Conservation (phyloP, 2,797 vertebrate species). For the Sternarchorhynchus goeldii region DNA sequence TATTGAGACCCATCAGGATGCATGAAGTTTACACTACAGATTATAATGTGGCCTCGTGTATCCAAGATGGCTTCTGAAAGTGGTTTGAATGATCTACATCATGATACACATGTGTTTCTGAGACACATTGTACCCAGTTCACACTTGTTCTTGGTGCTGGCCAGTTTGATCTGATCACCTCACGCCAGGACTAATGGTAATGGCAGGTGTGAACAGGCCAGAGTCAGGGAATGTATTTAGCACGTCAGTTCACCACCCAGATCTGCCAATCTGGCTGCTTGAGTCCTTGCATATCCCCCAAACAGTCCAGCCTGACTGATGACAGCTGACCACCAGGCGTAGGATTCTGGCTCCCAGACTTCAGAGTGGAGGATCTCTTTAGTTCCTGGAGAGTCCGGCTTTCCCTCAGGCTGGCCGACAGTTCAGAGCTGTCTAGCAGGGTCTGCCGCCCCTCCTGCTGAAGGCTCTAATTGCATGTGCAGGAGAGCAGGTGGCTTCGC, state of each 20-base stretch:
- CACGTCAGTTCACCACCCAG: background rate
- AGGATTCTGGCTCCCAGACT: background rate
- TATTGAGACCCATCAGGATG: no score
- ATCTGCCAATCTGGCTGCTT: background rate
- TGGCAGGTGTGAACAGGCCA: no score
- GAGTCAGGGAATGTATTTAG: no score
- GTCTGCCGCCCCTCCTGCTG: conserved; percentile 20
- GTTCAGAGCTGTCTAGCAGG: background rate
- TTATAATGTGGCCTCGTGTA: no score
- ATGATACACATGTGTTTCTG: no score
- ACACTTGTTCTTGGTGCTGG: no score
- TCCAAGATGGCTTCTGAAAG: no score
- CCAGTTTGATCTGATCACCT: no score
- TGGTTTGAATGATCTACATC: no score
- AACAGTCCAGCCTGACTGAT: background rate
- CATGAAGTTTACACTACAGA: no score
- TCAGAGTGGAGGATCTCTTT: background rate
- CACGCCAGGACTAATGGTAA: no score
- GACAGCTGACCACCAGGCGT: background rate
- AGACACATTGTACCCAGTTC: no score
- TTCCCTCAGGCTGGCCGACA: conserved; percentile 1
- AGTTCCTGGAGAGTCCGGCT: conserved; percentile 5
- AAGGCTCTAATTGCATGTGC: conserved; percentile 40
- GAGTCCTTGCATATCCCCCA: background rate
- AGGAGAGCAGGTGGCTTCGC: conserved; percentile 42